These are phyloP conservation scores for Epinephelus coioides DNA, from an alignment of 2,797 vertebrate species.

Conservation along the genomic window DNA sequence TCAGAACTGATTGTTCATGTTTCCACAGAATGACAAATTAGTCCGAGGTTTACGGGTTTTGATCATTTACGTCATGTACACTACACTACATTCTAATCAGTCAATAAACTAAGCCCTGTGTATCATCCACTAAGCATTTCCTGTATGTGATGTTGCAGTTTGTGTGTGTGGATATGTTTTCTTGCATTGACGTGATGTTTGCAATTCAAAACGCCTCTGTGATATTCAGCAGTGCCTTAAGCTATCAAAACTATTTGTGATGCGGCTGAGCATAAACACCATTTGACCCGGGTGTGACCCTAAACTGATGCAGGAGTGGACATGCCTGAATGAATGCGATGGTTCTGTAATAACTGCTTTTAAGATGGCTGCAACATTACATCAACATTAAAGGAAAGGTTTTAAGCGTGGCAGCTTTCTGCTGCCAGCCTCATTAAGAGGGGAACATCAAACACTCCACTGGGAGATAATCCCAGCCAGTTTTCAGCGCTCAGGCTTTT, in stretches of 20 bases:
- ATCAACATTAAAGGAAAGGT: conserved; percentile 62
- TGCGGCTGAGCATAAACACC: conserved; percentile 41
- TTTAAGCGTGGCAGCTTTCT: conserved; percentile 53
- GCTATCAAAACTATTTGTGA: conserved; percentile 44
- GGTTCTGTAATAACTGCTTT: conserved; percentile 56
- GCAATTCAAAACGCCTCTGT: conserved; percentile 20
- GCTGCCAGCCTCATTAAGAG: conserved; percentile 73
- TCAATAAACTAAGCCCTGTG: conserved; percentile 9
- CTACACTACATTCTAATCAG: conserved; percentile 5
- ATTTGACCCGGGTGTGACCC: conserved; percentile 55
- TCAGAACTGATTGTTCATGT: neutral
- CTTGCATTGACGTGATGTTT: conserved; percentile 27
- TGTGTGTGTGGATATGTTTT: conserved; percentile 18
- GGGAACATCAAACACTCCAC: conserved; percentile 74
- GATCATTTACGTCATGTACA: neutral
- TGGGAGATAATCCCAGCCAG: conserved; percentile 71
- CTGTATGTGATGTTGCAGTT: neutral
- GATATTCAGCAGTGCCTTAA: conserved; percentile 42
- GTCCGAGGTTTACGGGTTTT: neutral
- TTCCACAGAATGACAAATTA: neutral
- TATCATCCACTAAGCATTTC: conserved; percentile 22
- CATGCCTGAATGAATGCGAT: conserved; percentile 45
- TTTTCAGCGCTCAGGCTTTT: conserved; percentile 62
- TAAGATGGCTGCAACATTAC: conserved; percentile 52
- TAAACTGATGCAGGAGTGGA: conserved; percentile 50